Evolutionary conservation across 2,797 vertebrate genomes (phyloP), one percentile per base, ranked within the genome.

Genomic region (Chlorospingus flavigularis): DNA sequence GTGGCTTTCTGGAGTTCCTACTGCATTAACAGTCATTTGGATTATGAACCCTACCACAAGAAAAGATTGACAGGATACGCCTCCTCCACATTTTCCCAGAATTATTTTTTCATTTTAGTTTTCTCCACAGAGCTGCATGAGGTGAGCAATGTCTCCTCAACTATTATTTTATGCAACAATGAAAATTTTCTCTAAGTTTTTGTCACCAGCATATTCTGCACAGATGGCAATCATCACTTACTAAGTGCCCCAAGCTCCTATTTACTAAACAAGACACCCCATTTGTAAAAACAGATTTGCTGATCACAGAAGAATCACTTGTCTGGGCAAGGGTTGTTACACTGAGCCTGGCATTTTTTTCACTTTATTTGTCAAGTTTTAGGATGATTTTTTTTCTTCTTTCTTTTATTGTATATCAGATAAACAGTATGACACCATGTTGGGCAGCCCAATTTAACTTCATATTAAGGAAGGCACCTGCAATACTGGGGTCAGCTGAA

Each of bases 41-140:
- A 74, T 33, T 61, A 65, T 1, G 20, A 86, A 60, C 10, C 1
- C 19, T 28, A 37, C 16, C 54, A 39, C 0, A 12, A 65, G 54
- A 63, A 94, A 68, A 84, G 17, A 35, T 2, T 42, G 62, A 63
- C 33, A 80, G 48, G 25, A 70, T 3, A 7, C 1, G 10, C 8
- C 30, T 89, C 72, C 9, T 14, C 13, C 0, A 0, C 17, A 2
- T 55, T 65, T 33, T 60, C 33, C n/a, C 35, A 11, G 43, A 74
- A 31, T 15, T n/a, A 28, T 17, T 86, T 68, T 65, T 80, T 31
- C 30, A 31, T 54, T 88, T 72, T 31, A 13, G 13, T 51, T 77
- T 79, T 55, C 31, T n/a, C 4, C 1, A 1, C 33, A 62, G 33
- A 86, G 33, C 23, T 70, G 28, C 2, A 1, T 6, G n/a, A 88